Percentiles rank a stretch among this genome's conserved stretches.
phyloP scores from a whole-genome alignment of 2,113 vertebrate genomes.

The Microtus ochrogaster region DNA sequence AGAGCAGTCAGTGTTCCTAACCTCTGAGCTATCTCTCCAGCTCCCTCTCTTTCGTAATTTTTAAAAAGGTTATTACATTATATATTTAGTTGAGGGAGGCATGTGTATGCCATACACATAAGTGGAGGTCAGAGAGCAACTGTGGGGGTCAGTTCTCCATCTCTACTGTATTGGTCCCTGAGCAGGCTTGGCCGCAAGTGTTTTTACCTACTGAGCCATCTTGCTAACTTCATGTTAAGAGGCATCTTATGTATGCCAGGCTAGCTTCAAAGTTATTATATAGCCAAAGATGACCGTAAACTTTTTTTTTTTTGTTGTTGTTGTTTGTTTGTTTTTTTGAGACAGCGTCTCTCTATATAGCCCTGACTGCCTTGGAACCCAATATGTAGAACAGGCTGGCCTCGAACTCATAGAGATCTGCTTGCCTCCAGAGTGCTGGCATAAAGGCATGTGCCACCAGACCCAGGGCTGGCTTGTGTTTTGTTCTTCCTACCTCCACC shows the following conservation, averaged over 20 bases:
- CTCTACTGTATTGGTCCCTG: background rate
- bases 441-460: no score
- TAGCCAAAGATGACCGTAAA: background rate
- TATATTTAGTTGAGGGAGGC: background rate
- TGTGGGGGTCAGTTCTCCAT: no score
- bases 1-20: no score
- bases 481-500: no score
- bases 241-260: background rate
- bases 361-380: no score
- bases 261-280: background rate
- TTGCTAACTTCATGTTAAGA: background rate
- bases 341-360: no score
- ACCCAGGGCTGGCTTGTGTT: no score
- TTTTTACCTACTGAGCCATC: background rate
- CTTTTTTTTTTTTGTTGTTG: background rate
- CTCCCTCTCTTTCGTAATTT: background rate
- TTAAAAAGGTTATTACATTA: background rate
- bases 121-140: background rate
- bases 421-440: no score
- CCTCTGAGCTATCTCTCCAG: no score
- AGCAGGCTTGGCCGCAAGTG: background rate
- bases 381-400: no score
- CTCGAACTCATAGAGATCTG: no score
- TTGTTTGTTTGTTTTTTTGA: background rate
- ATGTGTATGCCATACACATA: background rate